Evolutionary conservation across 2,888 invertebrate species (phyloP).

Genomic region (Chrysotoxum bicinctum): DNA sequence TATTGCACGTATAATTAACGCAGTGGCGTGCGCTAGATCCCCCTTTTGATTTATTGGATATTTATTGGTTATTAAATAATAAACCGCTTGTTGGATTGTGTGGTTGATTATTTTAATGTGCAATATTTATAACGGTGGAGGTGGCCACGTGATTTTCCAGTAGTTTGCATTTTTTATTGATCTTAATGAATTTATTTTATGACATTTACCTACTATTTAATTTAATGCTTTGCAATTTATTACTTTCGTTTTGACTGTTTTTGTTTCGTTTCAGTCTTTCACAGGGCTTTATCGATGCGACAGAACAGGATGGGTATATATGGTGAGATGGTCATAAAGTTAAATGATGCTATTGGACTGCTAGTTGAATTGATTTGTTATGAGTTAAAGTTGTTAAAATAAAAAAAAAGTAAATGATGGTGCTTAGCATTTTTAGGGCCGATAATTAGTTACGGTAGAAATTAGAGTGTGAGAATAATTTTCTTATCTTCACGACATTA

Average conservation of each 20-base stretch:
- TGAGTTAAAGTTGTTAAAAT: constrained; percentile 13
- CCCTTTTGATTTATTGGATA: constrained; percentile 63
- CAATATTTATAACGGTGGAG: constrained; percentile 34
- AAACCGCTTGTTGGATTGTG: constrained; percentile 23
- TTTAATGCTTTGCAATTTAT: constrained; percentile 69
- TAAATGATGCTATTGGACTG: constrained; percentile 55
- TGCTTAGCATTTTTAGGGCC: constrained; percentile 21
- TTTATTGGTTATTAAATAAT: constrained; percentile 68
- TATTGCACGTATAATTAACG: constrained; percentile 68
- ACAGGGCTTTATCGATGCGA: neutral
- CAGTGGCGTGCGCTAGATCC: constrained; percentile 56
- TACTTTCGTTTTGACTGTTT: constrained; percentile 47
- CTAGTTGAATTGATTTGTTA: constrained; percentile 62
- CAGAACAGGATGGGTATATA: constrained; percentile 2
- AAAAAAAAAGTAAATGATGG: neutral
- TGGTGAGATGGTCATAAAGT: constrained; percentile 40
- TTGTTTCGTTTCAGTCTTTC: neutral
- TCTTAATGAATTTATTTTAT: constrained; percentile 69
- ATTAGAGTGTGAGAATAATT: constrained; percentile 14
- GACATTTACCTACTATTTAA: constrained; percentile 68
- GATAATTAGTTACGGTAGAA: constrained; percentile 58
- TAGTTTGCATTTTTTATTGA: constrained; percentile 55
- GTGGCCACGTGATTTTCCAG: constrained; percentile 44
- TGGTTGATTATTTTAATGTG: constrained; percentile 15
- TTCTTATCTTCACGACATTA: constrained; percentile 38